phyloP scores from a whole-genome alignment of 2,797 vertebrate species.

The Antrozous pallidus region DNA sequence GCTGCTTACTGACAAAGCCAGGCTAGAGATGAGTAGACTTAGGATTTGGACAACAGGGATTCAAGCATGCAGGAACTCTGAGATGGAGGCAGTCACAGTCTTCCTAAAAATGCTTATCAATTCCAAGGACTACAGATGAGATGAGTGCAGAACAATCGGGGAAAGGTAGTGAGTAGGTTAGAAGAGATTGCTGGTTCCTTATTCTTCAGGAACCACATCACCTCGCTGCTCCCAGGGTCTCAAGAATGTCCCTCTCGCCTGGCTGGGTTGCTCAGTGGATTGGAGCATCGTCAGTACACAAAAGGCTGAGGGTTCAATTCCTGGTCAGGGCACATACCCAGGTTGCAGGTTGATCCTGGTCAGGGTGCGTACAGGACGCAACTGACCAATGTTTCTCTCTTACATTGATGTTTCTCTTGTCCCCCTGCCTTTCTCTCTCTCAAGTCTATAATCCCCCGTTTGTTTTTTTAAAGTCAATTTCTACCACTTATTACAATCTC shows the following conservation, averaged over 20 bases:
- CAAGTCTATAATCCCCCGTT: neutral
- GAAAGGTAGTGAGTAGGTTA: neutral
- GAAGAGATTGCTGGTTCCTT: neutral
- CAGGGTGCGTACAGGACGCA: neutral
- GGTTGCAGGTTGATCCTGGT: neutral
- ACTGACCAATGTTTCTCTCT: neutral
- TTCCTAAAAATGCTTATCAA: neutral
- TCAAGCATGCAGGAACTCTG: neutral
- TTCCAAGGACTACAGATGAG: neutral
- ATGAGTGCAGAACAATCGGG: neutral
- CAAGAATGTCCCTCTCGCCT: neutral
- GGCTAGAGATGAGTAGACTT: neutral
- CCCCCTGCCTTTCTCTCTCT: neutral
- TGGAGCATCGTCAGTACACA: neutral
- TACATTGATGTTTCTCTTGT: neutral
- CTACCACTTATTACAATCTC: neutral
- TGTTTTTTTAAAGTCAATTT: no score
- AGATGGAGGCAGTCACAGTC: neutral
- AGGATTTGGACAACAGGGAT: neutral
- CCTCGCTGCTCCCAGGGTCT: neutral
- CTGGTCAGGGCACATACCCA: neutral
- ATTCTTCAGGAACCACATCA: rapidly evolving
- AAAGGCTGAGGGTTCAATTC: neutral
- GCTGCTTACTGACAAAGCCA: neutral
- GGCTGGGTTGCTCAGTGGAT: neutral